phyloP scores from a whole-genome alignment of 2,888 invertebrate genomes.

The Heliconius ethilla region DNA sequence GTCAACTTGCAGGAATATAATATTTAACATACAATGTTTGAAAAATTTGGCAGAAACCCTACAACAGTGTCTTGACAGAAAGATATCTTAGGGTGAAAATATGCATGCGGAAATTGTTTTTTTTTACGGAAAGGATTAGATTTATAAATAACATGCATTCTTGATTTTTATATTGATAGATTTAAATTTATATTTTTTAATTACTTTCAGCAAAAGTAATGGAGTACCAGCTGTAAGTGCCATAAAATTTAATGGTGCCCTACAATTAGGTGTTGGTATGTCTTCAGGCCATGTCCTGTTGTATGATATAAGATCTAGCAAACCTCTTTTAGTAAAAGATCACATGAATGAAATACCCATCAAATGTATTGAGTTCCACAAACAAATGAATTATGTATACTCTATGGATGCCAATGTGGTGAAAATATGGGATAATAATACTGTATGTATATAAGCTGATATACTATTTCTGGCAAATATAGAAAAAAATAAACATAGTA shows the following conservation, averaged over 20 bases:
- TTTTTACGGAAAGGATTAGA: too few relatives aligned
- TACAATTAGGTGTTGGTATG: slow-evolving; percentile 94
- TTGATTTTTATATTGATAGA: too few relatives aligned
- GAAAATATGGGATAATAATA: slow-evolving; percentile 95
- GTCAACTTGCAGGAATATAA: neutral
- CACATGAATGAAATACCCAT: slow-evolving; percentile 97
- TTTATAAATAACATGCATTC: too few relatives aligned
- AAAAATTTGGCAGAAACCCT: neutral
- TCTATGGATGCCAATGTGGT: slow-evolving; percentile 94
- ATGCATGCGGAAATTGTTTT: too few relatives aligned
- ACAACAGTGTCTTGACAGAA: neutral
- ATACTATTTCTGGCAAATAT: neutral
- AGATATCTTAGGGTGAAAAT: neutral
- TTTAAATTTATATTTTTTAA: slow-evolving; percentile 6
- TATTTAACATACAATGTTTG: neutral
- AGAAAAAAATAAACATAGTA: neutral
- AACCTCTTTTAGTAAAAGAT: slow-evolving; percentile 94
- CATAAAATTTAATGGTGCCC: slow-evolving; percentile 87
- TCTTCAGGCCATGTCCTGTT: slow-evolving; percentile 95
- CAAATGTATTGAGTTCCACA: slow-evolving; percentile 92
- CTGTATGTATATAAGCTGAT: slow-evolving; percentile 76
- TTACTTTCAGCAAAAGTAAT: slow-evolving; percentile 78
- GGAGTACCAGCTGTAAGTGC: slow-evolving; percentile 89
- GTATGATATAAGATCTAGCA: slow-evolving; percentile 96
- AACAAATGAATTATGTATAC: slow-evolving; percentile 89